Evolutionary conservation across 1,140 invertebrate genomes (phyloP).

Genomic region (Goniozus legneri): DNA sequence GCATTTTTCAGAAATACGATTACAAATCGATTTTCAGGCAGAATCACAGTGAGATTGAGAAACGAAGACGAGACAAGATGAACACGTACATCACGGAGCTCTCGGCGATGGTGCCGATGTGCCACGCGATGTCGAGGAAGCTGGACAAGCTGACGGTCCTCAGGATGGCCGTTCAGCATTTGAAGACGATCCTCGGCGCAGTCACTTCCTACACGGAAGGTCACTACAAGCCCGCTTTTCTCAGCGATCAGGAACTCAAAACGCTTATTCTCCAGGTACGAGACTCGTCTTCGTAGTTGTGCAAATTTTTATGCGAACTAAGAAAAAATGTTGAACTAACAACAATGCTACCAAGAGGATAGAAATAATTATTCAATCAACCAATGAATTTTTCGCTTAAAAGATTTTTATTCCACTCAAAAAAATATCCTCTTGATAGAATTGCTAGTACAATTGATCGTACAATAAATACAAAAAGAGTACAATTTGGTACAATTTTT

Average conservation of each 20-base stretch:
- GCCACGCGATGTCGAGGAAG: constrained; percentile 87
- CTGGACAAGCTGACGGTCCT: constrained; percentile 91
- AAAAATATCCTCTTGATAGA: no score
- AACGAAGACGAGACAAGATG: constrained; percentile 91
- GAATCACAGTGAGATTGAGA: constrained; percentile 96
- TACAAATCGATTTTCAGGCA: constrained; percentile 66
- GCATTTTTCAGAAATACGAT: constrained; percentile 7
- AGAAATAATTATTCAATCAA: no score
- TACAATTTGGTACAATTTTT: no score
- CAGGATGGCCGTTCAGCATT: constrained; percentile 90
- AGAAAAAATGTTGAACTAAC: no score
- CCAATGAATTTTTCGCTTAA: no score
- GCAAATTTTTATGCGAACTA: no score
- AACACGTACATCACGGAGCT: constrained; percentile 92
- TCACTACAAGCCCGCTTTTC: constrained; percentile 80
- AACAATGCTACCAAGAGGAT: no score
- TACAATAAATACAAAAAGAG: no score
- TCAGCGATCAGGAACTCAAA: constrained; percentile 87
- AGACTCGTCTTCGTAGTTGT: constrained; percentile 22
- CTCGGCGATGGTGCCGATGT: constrained; percentile 89
- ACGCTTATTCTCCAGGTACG: constrained; percentile 72
- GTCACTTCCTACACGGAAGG: constrained; percentile 78
- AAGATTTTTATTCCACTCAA: no score
- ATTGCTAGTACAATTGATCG: no score
- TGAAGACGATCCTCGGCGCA: constrained; percentile 76